Evolutionary conservation across 1,140 invertebrate species (phyloP).

Genomic region (Hylaeus volcanicus): DNA sequence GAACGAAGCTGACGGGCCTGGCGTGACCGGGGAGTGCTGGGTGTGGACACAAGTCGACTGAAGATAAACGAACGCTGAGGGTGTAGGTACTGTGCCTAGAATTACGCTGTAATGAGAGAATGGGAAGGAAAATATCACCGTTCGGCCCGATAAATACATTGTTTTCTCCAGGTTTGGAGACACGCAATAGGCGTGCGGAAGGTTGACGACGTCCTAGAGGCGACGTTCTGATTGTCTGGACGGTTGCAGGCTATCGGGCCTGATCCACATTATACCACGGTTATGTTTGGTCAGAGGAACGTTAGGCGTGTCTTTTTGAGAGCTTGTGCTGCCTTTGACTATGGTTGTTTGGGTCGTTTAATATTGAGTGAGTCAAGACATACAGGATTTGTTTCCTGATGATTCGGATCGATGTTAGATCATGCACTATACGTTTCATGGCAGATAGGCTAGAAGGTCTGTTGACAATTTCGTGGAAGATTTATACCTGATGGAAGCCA

Average conservation of each 20-base stretch:
- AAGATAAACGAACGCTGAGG: constrained; percentile 62
- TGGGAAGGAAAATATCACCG: neutral
- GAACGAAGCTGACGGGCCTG: constrained; percentile 71
- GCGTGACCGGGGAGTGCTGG: constrained; percentile 78
- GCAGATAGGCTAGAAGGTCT: neutral
- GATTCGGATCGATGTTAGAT: neutral
- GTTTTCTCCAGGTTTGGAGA: neutral
- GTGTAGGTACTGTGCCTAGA: constrained; percentile 31
- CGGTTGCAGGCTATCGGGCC: too few species aligned
- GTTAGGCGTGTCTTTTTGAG: too few species aligned
- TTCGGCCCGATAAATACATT: constrained; percentile 31
- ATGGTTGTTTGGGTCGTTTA: too few species aligned
- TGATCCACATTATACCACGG: too few species aligned
- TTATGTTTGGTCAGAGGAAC: too few species aligned
- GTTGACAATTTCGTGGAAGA: neutral
- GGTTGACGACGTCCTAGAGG: neutral
- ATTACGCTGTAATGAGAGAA: constrained; percentile 38
- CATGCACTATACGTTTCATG: neutral
- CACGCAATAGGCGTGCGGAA: neutral
- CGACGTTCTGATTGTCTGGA: neutral
- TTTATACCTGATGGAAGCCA: constrained; percentile 98
- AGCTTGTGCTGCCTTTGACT: too few species aligned
- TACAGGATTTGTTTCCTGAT: neutral
- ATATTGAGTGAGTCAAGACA: neutral
- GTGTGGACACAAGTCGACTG: constrained; percentile 72